Percentiles rank a stretch among this genome's conserved stretches.
These are phyloP conservation scores for Hylaeus anthracinus DNA, from an alignment of 1,140 invertebrate genomes.

Conservation along the genomic window DNA sequence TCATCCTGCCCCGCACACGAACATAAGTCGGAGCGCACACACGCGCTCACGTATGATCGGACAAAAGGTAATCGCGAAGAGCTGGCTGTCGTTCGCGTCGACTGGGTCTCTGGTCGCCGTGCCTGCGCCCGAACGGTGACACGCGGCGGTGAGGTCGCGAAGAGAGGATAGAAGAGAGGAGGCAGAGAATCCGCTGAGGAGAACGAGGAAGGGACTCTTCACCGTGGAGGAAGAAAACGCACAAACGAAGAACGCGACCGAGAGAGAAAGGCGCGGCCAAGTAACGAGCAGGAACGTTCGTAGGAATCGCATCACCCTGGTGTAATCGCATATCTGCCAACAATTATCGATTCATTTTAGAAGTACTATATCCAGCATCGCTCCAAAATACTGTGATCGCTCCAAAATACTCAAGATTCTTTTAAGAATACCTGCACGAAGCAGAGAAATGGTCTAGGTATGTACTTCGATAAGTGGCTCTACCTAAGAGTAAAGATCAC, in stretches of 20 bases:
- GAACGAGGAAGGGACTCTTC: constrained; percentile 2
- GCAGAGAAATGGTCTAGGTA: too few relatives aligned
- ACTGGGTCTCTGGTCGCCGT: constrained; percentile 22
- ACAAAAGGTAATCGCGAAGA: constrained; percentile 67
- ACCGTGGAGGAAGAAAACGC: constrained; percentile 15
- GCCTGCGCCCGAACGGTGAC: constrained; percentile 10
- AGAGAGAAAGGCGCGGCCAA: constrained; percentile 17
- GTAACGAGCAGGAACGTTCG: too few relatives aligned
- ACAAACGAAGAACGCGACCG: constrained; percentile 29
- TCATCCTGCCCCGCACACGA: constrained; percentile 15
- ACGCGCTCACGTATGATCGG: constrained; percentile 54
- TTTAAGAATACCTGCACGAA: too few relatives aligned
- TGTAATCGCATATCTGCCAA: too few relatives aligned
- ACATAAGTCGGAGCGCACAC: constrained; percentile 10
- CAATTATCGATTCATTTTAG: too few relatives aligned
- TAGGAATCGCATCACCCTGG: too few relatives aligned
- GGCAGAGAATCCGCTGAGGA: background rate
- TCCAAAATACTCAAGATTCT: too few relatives aligned
- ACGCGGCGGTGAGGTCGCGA: constrained; percentile 1
- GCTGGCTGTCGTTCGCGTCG: constrained; percentile 4
- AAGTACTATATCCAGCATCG: too few relatives aligned
- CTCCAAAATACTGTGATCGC: too few relatives aligned
- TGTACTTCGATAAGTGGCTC: too few relatives aligned
- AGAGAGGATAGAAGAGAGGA: background rate
- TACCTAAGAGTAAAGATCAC: too few relatives aligned